Conservation (phyloP, 2,888 invertebrate genomes). For the Ichneumoninae sp. region DNA sequence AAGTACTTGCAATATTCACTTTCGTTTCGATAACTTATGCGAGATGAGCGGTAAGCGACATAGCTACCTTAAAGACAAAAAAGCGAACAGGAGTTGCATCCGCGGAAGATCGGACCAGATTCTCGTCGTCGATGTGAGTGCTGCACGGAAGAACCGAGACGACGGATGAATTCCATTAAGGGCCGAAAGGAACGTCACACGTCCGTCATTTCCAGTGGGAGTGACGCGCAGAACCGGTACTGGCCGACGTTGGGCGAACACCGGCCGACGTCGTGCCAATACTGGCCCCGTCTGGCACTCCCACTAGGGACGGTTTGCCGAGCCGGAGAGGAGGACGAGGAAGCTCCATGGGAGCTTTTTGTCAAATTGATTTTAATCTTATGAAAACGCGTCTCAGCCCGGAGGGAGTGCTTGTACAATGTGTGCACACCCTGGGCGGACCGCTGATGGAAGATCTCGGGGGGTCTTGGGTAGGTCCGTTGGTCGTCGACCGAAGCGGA, state of each 20-base stretch:
- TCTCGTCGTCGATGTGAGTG: constrained; percentile 8
- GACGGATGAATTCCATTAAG: background rate
- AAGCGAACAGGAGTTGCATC: too few species aligned
- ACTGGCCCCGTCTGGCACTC: background rate
- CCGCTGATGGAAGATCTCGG: constrained; percentile 12
- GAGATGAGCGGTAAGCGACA: too few species aligned
- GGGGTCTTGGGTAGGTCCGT: constrained; percentile 40
- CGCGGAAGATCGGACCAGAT: background rate
- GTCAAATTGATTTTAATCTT: constrained; percentile 74
- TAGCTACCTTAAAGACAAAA: too few species aligned
- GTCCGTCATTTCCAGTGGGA: constrained; percentile 65
- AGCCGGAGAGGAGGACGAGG: background rate
- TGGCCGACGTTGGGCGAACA: too few species aligned
- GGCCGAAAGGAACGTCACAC: constrained; percentile 31
- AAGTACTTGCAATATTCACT: too few species aligned
- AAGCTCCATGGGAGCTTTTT: constrained; percentile 70
- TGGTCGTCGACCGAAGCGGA: constrained; percentile 34
- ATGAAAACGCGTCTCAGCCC: constrained; percentile 65
- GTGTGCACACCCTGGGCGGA: constrained; percentile 46
- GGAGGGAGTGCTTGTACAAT: constrained; percentile 41
- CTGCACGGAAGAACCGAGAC: background rate
- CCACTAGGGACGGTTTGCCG: too few species aligned
- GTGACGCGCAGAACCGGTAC: too few species aligned
- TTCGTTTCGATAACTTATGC: too few species aligned
- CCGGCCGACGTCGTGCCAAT: too few species aligned